phyloP scores from a whole-genome alignment of 2,113 vertebrate species.

The Ranitomeya imitator region DNA sequence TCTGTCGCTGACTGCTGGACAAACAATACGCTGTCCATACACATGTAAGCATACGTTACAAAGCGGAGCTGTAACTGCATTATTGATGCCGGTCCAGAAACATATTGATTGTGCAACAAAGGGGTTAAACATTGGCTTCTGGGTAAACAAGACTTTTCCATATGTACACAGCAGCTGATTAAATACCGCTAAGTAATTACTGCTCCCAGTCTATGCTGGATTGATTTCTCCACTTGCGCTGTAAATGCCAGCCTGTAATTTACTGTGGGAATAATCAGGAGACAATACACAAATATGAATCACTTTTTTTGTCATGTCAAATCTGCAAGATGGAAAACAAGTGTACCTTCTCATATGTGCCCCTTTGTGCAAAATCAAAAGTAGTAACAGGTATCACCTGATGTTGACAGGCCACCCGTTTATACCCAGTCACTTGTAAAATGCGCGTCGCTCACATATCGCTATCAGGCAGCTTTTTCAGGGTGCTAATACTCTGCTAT shows the following conservation, averaged over 20 bases:
- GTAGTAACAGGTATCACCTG: background rate
- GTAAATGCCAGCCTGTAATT: slow-evolving; percentile 1
- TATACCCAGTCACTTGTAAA: background rate
- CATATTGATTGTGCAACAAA: slow-evolving; percentile 32
- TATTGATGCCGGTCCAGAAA: slow-evolving; percentile 1
- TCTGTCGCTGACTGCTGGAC: slow-evolving; percentile 18
- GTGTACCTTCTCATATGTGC: background rate
- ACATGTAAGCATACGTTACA: slow-evolving; percentile 15
- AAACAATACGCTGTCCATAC: slow-evolving; percentile 20
- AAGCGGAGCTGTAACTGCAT: background rate
- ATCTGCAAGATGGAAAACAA: background rate
- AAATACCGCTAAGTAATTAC: slow-evolving; percentile 51
- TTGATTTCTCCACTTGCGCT: slow-evolving; percentile 39
- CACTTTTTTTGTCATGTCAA: background rate
- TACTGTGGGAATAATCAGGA: background rate
- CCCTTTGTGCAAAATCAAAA: slow-evolving; percentile 12
- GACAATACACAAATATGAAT: slow-evolving; percentile 1
- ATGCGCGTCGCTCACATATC: background rate
- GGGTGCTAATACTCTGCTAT: background rate
- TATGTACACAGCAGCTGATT: slow-evolving; percentile 55
- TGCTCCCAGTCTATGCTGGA: slow-evolving; percentile 42
- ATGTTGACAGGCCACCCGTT: background rate
- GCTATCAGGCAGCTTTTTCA: background rate
- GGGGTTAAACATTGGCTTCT: slow-evolving; percentile 46
- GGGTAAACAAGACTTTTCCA: slow-evolving; percentile 43